A percentile compares a stretch with the other conserved stretches of the same genome.
Conservation (phyloP, 2,888 invertebrate species). For the Scelioninae gen. 1 region DNA sequence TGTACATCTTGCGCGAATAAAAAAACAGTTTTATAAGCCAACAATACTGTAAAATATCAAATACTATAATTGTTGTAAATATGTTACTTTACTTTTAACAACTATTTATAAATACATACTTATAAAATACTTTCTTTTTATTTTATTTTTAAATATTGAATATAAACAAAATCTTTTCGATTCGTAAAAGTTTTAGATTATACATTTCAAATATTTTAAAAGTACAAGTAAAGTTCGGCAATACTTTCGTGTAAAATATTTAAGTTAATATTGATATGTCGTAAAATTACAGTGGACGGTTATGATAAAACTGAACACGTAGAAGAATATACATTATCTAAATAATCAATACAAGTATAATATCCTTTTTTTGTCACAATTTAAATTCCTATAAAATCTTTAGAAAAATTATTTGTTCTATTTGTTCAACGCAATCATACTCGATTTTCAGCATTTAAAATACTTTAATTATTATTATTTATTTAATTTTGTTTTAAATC, state of each 20-base stretch:
- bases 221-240: conserved; percentile 1
- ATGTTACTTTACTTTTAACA: too few relatives aligned
- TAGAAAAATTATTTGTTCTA: not conserved
- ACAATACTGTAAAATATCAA: conserved; percentile 32
- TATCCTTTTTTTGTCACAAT: not conserved
- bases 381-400: not conserved
- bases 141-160: not conserved
- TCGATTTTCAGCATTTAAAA: too few relatives aligned
- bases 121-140: not conserved
- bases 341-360: not conserved
- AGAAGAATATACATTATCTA: not conserved
- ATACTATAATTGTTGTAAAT: conserved; percentile 11
- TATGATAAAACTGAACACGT: not conserved
- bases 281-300: conserved; percentile 31
- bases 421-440: not conserved
- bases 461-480: too few relatives aligned
- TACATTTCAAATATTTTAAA: not conserved
- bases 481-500: too few relatives aligned
- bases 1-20: conserved; percentile 21
- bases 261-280: conserved; percentile 26
- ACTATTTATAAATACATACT: too few relatives aligned
- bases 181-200: too few relatives aligned
- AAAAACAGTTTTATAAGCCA: conserved; percentile 8
- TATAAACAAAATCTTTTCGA: too few relatives aligned
- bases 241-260: conserved; percentile 8